Conservation (phyloP, 2,113 vertebrate species). For the Chrysochloris asiatica region DNA sequence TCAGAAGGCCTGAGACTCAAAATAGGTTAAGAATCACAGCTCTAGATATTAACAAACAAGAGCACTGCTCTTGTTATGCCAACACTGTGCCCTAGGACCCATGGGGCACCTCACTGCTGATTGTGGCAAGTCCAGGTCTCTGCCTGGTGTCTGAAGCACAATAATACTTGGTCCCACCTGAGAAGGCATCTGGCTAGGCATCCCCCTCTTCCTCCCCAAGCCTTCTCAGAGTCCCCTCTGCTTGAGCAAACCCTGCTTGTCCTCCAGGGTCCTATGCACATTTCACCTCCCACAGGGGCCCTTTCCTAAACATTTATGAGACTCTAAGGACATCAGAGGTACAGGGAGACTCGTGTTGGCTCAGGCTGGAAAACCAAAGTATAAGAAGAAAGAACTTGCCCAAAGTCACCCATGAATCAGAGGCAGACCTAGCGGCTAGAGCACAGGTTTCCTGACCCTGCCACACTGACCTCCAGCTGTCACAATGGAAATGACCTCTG, state of each 20-base stretch:
- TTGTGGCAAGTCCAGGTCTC: background rate
- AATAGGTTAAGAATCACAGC: background rate
- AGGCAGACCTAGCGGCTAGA: background rate
- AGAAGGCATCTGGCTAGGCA: background rate
- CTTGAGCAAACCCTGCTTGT: background rate
- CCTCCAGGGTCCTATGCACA: background rate
- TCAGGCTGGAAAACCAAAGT: background rate
- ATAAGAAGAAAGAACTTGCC: background rate
- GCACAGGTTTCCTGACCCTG: background rate
- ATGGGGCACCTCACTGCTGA: background rate
- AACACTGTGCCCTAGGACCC: background rate
- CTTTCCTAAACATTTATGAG: rapidly evolving
- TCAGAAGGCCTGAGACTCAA: background rate
- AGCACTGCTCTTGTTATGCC: background rate
- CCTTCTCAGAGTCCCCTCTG: background rate
- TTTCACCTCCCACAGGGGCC: too few species aligned
- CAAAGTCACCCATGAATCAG: background rate
- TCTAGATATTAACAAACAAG: background rate
- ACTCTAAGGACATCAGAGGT: background rate
- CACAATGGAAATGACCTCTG: too few species aligned
- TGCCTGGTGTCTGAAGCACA: background rate
- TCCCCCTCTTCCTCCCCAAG: background rate
- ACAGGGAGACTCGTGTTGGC: background rate
- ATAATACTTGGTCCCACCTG: too few species aligned
- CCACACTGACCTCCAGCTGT: rapidly evolving